Evolutionary conservation across 2,113 vertebrate species (phyloP), one percentile per base, ranked within the genome.

Genomic region (Reinhardtius hippoglossoides): DNA sequence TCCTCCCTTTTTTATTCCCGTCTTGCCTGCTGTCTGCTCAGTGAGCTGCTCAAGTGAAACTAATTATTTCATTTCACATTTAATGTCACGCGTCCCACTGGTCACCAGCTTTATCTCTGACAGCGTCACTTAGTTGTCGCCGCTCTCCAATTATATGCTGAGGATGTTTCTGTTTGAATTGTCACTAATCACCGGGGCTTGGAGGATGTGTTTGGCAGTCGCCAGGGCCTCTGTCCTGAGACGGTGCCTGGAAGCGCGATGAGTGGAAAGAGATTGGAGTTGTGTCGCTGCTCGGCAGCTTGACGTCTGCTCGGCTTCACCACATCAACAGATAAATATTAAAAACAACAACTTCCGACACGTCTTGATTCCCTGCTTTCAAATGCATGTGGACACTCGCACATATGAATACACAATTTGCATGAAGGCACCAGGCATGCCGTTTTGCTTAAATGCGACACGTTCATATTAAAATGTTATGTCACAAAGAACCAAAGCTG

Each of bases 31-130:
- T 62, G 80, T 20, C 57, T 67, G 26, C 68, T 72, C 52, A 60
- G 64, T 54, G 1, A 50, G 69, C 63, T 61, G 42, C 65, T 74
- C 31, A 59, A 23, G 59, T 9, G 8, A 56, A 63, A 69, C 67
- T 76, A 80, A 90, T 83, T 56, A 87, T 86, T 88, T 78, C 27
- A 81, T 81, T 78, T 85, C 40, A 76, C 64, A 71, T 87, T 83
- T 71, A 58, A 71, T 67, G 63, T 70, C 74, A 71, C 74, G 61
- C 66, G 62, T 81, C 68, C 50, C 84, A 42, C 26, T 74, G 82
- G 83, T 72, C 78, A 73, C 35, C 59, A 55, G 67, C 52, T 73
- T 79, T 73, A 68, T 86, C 73, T 85, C 15, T 81, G 86, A 85
- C 81, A 82, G 74, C 10, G 0, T 62, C 79, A 57, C 74, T 82